Base-by-base conservation (phyloP, 2,797 vertebrate genomes). In the Amniataba percoides region DNA sequence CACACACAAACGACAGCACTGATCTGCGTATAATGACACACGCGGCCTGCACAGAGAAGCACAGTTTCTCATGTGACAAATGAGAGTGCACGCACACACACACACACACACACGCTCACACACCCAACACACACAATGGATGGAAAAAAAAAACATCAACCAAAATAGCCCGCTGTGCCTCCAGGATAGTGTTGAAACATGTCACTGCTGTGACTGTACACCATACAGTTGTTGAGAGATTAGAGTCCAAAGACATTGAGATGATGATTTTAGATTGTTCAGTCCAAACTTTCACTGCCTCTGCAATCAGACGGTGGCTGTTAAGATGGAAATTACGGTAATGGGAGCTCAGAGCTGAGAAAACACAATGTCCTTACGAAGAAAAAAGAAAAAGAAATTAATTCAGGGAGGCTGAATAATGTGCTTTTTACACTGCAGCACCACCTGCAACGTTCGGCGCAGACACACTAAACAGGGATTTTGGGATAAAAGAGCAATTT, bases 401-500 rank as follows among this genome's bases (percentile, higher is more conserved):
- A 34, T 58, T 61, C n/a, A 5, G n/a, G 53, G 79, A 86, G 76
- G 77, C 69, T 46, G 65, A 72, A 61, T 40, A 34, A 55, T 55
- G 70, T 18, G 21, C 45, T 81, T 63, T 77, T 76, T 31, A 78
- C 70, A 66, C 46, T 61, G 71, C 46, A 57, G 48, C 76, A 45
- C 16, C 18, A 31, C 48, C 61, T 5, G 48, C 62, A 71, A 23
- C 52, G 60, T 57, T 43, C 78, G 77, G 39, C 71, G 62, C 77
- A 74, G 8, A 73, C 64, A 51, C 83, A 72, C 78, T 1, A 3
- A 60, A 71, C 66, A 49, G 27, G 56, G 39, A 74, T 80, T 71
- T 63, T 7, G 64, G 57, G 67, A 73, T 77, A 88, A 81, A 85
- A 83, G 92, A 93, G 92, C 90, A 93, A 92, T 92, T 90, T 88